phyloP scores from a whole-genome alignment of 1,140 invertebrate species.

The Hylyphantes graminicola region DNA sequence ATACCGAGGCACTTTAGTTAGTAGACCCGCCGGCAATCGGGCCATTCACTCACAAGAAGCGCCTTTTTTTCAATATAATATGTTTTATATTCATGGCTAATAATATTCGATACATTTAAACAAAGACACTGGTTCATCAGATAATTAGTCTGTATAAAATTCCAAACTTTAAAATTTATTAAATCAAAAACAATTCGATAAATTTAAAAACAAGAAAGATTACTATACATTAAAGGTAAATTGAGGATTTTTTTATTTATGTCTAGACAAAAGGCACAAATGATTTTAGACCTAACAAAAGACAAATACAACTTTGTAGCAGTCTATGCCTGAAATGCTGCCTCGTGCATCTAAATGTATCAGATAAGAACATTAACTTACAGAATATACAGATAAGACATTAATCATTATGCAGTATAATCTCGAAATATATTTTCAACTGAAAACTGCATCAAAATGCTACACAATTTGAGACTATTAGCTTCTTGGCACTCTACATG shows the following conservation, averaged over 20 bases:
- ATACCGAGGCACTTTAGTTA: too few relatives aligned
- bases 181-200: neutral
- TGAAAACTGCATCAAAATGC: slow-evolving; percentile 9
- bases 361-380: slow-evolving; percentile 32
- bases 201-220: slow-evolving; percentile 11
- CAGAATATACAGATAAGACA: slow-evolving; percentile 36
- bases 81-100: too few relatives aligned
- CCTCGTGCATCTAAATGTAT: slow-evolving; percentile 41
- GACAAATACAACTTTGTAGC: slow-evolving; percentile 49
- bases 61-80: too few relatives aligned
- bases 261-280: slow-evolving; percentile 51
- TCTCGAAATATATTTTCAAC: slow-evolving; percentile 3
- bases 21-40: too few relatives aligned
- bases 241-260: slow-evolving; percentile 38
- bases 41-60: too few relatives aligned
- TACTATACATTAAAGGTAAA: slow-evolving; percentile 11
- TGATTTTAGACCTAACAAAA: slow-evolving; percentile 48
- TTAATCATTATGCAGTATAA: slow-evolving; percentile 25
- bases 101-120: too few relatives aligned
- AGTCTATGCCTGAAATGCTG: slow-evolving; percentile 36
- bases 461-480: slow-evolving; percentile 16
- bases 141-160: too few relatives aligned
- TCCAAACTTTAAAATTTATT: too few relatives aligned
- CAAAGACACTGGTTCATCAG: too few relatives aligned
- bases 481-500: slow-evolving; percentile 46